These are phyloP conservation scores for Nematopogon swammerdamellus DNA, from an alignment of 2,888 invertebrate species.

Conservation along the genomic window DNA sequence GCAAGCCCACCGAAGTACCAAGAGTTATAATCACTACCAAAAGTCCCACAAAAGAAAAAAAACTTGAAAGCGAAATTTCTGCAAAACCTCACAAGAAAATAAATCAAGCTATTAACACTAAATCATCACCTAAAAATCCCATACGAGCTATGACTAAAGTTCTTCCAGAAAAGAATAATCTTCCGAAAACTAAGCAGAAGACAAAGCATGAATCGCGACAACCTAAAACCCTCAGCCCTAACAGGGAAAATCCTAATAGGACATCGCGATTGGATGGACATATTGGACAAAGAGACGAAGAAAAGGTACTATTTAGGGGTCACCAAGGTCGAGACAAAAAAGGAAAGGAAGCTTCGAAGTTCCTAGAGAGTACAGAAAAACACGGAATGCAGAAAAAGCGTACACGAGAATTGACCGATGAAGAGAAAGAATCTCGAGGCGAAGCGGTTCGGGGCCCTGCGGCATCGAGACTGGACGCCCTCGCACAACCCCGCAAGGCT, in stretches of 20 bases:
- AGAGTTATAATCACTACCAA: conserved; percentile 36
- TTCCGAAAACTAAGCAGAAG: conserved; percentile 28
- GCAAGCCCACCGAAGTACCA: conserved; percentile 17
- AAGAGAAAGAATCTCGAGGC: conserved; percentile 40
- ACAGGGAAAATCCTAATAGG: too few relatives aligned
- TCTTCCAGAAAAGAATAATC: conserved; percentile 34
- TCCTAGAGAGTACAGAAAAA: too few relatives aligned
- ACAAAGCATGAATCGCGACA: conserved; percentile 21
- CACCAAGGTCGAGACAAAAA: too few relatives aligned
- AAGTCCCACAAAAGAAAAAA: conserved; percentile 14
- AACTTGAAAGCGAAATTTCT: conserved; percentile 17
- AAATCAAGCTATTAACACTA: conserved; percentile 13
- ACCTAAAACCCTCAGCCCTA: conserved; percentile 13
- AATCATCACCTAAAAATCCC: conserved; percentile 24
- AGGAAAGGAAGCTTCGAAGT: too few relatives aligned
- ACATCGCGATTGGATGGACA: too few relatives aligned
- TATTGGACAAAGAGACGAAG: too few relatives aligned
- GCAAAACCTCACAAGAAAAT: conserved; percentile 21
- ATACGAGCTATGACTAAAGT: conserved; percentile 40
- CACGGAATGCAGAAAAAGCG: conserved; percentile 7
- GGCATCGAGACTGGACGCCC: conserved; percentile 27
- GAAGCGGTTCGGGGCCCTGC: conserved; percentile 39
- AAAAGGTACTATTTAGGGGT: too few relatives aligned
- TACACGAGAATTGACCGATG: conserved; percentile 31
- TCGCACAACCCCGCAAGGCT: conserved; percentile 38